These are phyloP conservation scores for Auanema sp. DNA, from an alignment of 2,888 invertebrate species.

Conservation along the genomic window DNA sequence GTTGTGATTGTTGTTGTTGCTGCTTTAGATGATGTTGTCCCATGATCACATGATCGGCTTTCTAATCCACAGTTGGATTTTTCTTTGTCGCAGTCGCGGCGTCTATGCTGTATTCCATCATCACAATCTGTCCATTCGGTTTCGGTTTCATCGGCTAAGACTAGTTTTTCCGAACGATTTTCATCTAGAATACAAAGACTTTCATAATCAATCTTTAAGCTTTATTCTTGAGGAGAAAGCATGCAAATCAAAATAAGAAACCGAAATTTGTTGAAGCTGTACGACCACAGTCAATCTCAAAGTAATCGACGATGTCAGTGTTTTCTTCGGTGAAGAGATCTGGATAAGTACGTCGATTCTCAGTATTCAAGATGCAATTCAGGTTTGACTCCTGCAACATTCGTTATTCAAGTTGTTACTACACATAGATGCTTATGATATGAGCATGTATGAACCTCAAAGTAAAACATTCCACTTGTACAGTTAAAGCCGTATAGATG, in stretches of 20 bases:
- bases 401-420: neutral
- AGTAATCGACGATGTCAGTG: conserved; percentile 63
- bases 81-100: conserved; percentile 15
- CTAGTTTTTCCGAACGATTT: conserved; percentile 22
- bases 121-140: conserved; percentile 41
- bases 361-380: conserved; percentile 63
- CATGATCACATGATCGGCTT: conserved; percentile 17
- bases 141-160: conserved; percentile 22
- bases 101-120: conserved; percentile 44
- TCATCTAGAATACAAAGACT: neutral
- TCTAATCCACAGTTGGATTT: conserved; percentile 29
- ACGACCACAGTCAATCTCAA: conserved; percentile 53
- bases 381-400: conserved; percentile 53
- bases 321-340: conserved; percentile 60
- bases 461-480: conserved; percentile 63
- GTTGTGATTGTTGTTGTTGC: too few relatives aligned
- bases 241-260: too few relatives aligned
- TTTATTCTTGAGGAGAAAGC: conserved; percentile 3
- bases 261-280: neutral
- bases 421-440: neutral
- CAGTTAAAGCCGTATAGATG: conserved; percentile 61
- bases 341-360: conserved; percentile 54
- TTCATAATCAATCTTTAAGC: neutral
- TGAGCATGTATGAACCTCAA: conserved; percentile 44
- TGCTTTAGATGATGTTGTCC: neutral